Evolutionary conservation across 2,113 vertebrate species (phyloP), one percentile per base, ranked within the genome.

Genomic region (Oreochromis tanganicae): DNA sequence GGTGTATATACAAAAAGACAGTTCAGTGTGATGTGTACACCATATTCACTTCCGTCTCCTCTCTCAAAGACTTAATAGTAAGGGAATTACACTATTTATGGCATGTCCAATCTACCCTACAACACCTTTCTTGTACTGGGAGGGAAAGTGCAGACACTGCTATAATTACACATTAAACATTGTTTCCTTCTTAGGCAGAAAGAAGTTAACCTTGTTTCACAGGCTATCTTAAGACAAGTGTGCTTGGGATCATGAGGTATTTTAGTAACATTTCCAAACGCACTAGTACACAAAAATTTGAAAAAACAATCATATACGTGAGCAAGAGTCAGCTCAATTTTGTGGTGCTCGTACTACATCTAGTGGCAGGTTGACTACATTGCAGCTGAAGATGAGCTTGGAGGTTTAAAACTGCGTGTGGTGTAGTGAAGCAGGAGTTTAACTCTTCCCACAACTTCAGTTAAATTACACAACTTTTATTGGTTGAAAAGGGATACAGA

Each of bases 311-410:
- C 27, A 52, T 13, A 12, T 32, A 52, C n/a, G 9, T 12, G 4
- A 21, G 16, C n/a, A 11, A 4, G 8, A 24, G 3, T 19, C 8
- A 3, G 27, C 29, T 10, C 9, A 12, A 8, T 6, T 66, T 9
- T 63, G 21, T 79, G 34, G 81, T 83, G 38, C 29, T 59, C 24
- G 50, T 50, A 1, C 81, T 4, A 27, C 90, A 93, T 89, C 94
- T 93, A 91, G 86, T 93, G 93, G 92, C 7, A n/a, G 34, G 1
- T n/a, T 29, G 29, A 3, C 2, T 13, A 5, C 17, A 92, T 41
- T 83, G 27, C 89, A 86, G 16, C 11, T 17, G 4, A 17, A 48
- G 57, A 19, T 52, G 34, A 7, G 7, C 21, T 81, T 24, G 3
- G 13, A 17, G n/a, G 78, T 34, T 27, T 73, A 41, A 73, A 55